A percentile compares a stretch with the other conserved stretches of the same genome.
phyloP scores from a whole-genome alignment of 1,140 invertebrate species.

The Aphis gossypii region DNA sequence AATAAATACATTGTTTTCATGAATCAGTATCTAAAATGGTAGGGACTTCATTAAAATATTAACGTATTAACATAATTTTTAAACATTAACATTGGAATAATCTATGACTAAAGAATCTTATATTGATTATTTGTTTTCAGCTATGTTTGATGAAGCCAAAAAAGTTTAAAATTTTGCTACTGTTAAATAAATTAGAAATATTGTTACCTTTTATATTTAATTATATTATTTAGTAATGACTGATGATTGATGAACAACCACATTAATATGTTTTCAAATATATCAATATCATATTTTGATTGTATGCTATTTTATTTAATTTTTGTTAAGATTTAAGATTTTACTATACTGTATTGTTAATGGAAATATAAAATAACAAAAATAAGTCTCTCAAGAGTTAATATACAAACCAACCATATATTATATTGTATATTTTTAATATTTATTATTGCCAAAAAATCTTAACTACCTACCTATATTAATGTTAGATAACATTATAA shows the following conservation, averaged over 20 bases:
- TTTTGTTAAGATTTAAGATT: not conserved
- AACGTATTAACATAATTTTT: not conserved
- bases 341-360: not conserved
- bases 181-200: not conserved
- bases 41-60: not conserved
- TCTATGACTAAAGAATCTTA: not conserved
- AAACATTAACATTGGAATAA: not conserved
- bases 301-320: not conserved
- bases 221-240: not conserved
- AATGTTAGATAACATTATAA: not conserved
- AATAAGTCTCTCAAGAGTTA: not conserved
- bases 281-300: not conserved
- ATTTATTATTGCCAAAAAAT: not conserved
- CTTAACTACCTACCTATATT: not conserved
- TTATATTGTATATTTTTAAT: not conserved
- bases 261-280: not conserved
- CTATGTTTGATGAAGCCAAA: not conserved
- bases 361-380: not conserved
- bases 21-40: not conserved
- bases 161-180: not conserved
- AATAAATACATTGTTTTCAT: not conserved
- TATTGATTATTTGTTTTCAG: not conserved
- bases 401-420: not conserved
- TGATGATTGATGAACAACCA: not conserved
- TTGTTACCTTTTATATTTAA: not conserved